Percentiles rank a stretch among this genome's conserved stretches.
phyloP scores from a whole-genome alignment of 2,797 vertebrate genomes.

The Scomberomorus guttatus region DNA sequence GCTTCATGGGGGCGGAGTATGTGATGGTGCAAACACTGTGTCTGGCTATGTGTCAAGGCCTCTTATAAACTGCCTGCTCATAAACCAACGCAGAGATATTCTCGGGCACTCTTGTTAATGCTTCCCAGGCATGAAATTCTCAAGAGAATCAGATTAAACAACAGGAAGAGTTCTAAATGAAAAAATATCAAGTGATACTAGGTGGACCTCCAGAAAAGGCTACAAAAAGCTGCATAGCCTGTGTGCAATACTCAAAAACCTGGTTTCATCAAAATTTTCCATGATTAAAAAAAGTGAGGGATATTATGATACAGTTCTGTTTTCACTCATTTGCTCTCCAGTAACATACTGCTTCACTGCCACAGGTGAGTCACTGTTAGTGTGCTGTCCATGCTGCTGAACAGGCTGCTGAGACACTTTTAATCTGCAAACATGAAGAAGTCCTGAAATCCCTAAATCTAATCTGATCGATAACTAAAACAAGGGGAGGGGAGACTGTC shows the following conservation, averaged over 20 bases:
- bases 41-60: background rate
- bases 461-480: background rate
- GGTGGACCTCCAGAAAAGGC: background rate
- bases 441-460: background rate
- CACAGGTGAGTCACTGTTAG: slow-evolving; percentile 13
- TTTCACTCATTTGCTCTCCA: background rate
- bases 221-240: background rate
- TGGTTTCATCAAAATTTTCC: background rate
- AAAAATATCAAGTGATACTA: background rate
- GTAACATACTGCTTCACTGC: background rate
- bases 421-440: background rate
- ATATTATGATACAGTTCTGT: background rate
- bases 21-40: background rate
- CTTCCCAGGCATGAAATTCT: background rate
- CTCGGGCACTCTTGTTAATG: slow-evolving; percentile 1
- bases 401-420: background rate
- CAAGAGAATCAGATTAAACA: slow-evolving; percentile 25
- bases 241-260: background rate
- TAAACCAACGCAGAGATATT: background rate
- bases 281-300: background rate
- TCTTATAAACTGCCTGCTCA: background rate
- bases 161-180: background rate
- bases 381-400: slow-evolving; percentile 63
- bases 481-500: background rate
- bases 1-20: background rate